These are phyloP conservation scores for Benitochromis conjunctus DNA, from an alignment of 2,113 vertebrate species.

Conservation along the genomic window DNA sequence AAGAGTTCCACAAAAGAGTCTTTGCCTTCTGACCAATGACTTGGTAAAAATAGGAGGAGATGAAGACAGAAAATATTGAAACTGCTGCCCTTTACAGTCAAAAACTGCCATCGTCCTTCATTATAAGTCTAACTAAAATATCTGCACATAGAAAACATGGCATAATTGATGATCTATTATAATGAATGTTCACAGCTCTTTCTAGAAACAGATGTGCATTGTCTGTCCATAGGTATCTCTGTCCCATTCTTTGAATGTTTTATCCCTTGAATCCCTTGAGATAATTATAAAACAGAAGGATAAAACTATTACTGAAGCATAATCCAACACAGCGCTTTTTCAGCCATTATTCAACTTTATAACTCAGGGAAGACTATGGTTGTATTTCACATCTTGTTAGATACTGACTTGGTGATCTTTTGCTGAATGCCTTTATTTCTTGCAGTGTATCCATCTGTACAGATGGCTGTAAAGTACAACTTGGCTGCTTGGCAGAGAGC, in stretches of 20 bases:
- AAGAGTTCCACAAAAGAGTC: neutral
- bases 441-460: neutral
- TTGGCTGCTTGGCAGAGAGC: neutral
- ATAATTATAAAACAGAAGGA: neutral
- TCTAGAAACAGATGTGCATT: neutral
- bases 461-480: neutral
- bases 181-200: neutral
- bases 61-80: neutral
- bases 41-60: neutral
- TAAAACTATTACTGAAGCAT: neutral
- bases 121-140: neutral
- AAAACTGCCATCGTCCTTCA: neutral
- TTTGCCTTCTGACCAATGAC: neutral
- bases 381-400: neutral
- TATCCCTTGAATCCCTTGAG: neutral
- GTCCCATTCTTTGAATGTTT: neutral
- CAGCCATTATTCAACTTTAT: neutral
- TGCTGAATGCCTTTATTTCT: neutral
- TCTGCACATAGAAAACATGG: neutral
- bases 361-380: neutral
- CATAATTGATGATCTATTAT: neutral
- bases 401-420: neutral
- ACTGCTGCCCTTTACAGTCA: neutral
- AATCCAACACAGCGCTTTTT: neutral
- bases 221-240: neutral